Percentiles rank a stretch among this genome's conserved stretches.
phyloP scores from a whole-genome alignment of 2,797 vertebrate genomes.

The Esox lucius region DNA sequence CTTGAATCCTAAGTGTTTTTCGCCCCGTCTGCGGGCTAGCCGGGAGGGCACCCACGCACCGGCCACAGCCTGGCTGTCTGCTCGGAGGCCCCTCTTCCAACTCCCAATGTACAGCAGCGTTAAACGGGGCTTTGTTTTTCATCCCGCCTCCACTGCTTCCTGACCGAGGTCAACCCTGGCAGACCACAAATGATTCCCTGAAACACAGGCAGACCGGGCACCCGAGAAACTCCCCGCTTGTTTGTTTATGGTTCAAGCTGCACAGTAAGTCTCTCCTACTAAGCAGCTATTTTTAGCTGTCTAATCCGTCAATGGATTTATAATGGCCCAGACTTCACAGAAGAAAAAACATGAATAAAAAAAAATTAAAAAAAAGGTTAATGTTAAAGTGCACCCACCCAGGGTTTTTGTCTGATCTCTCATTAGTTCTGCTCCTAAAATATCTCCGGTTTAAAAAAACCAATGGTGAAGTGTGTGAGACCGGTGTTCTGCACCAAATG shows the following conservation, averaged over 20 bases:
- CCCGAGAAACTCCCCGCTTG: conserved; percentile 54
- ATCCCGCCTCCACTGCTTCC: conserved; percentile 44
- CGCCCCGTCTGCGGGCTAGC: conserved; percentile 60
- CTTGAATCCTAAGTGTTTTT: conserved; percentile 68
- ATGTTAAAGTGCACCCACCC: conserved; percentile 33
- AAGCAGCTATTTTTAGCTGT: conserved; percentile 66
- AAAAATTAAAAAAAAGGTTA: conserved; percentile 41
- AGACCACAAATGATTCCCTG: conserved; percentile 67
- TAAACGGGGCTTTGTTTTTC: conserved; percentile 47
- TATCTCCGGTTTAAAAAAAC: conserved; percentile 24
- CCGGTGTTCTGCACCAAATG: conserved; percentile 5
- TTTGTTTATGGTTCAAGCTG: conserved; percentile 68
- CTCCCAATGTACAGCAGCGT: conserved; percentile 32
- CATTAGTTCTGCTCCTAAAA: conserved; percentile 55
- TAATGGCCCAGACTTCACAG: conserved; percentile 62
- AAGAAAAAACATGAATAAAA: conserved; percentile 58
- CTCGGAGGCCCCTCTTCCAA: conserved; percentile 28
- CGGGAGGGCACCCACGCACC: conserved; percentile 59
- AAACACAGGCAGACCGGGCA: conserved; percentile 50
- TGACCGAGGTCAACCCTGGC: conserved; percentile 62
- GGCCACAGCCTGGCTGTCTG: conserved; percentile 26
- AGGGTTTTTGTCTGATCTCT: conserved; percentile 65
- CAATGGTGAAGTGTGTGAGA: background rate
- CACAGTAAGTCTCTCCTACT: conserved; percentile 52
- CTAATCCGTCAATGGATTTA: conserved; percentile 76